Conservation (phyloP, 2,888 invertebrate species). For the Xanthorhoe spadicearia region DNA sequence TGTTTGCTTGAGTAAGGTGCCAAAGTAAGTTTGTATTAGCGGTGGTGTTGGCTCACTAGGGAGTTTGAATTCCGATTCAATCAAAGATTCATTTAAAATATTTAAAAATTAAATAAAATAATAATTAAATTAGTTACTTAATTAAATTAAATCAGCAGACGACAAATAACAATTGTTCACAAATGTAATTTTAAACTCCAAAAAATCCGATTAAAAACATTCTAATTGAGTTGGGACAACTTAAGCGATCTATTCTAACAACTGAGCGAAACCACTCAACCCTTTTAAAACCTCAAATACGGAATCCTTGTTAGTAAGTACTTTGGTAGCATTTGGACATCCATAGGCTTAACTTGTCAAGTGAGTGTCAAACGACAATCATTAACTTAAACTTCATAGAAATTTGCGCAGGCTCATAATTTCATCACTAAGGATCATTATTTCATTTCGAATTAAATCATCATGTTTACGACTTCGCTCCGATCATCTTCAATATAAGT, state of each 20-base stretch:
- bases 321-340: conserved; percentile 15
- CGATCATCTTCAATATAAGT: no score
- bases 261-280: conserved; percentile 16
- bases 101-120: no score
- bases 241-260: conserved; percentile 17
- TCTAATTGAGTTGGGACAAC: not conserved
- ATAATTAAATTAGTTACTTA: no score
- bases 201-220: not conserved
- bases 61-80: no score
- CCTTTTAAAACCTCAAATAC: conserved; percentile 23
- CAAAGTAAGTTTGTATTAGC: not conserved
- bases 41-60: not conserved
- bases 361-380: conserved; percentile 9
- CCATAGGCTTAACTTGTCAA: conserved; percentile 12
- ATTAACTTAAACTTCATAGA: not conserved
- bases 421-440: no score
- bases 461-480: no score
- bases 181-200: no score
- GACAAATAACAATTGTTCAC: no score
- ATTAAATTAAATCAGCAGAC: no score
- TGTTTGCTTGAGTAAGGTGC: not conserved
- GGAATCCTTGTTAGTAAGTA: conserved; percentile 16
- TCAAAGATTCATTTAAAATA: no score
- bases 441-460: no score
- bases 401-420: not conserved